Base-by-base conservation (phyloP, 2,797 vertebrate genomes). In the Propithecus perrieri region DNA sequence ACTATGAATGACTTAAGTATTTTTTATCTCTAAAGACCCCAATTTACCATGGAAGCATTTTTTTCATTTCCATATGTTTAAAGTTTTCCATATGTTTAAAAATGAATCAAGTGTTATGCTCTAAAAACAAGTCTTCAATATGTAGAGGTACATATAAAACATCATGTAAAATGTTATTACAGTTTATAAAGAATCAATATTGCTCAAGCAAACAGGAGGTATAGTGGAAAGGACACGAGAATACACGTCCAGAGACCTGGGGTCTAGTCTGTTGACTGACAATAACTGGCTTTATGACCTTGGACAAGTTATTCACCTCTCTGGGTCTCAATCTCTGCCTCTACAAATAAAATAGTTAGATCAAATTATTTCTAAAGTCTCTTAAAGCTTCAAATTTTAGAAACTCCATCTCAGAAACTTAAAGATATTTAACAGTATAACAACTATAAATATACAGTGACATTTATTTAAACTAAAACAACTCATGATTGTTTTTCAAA, bases 71-170 rank as follows among this genome's bases (percentile, higher is more conserved):
- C 43, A 8, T 43, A 43, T 43, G 43, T 43, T 43, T 43, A 38
- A 97, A 88, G 35, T 76, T 91, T 80, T 92, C 55, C 33, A 17
- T n/a, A 59, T n/a, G 20, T 88, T 87, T 94, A 94, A 95, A 89
- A 46, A 79, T 30, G 24, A 86, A 75, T 86, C 94, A 89, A 86
- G 22, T 33, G 4, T 33, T 78, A 38, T 57, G 15, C 67, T 72
- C 85, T 72, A 57, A 97, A 96, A 89, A 69, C 6, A 38, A 87
- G 46, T 95, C 85, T 46, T 91, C 59, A 24, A 5, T 75, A 72
- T 59, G 33, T 43, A 53, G 30, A 92, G 22, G 30, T 92, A 55
- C 8, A 76, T 28, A 53, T 50, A 89, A 65, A 86, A 72, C 50
- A 72, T 55, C 85, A 92, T 5, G 3, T 57, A 85, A 83, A 95